Evolutionary conservation across 2,888 invertebrate species (phyloP).

Genomic region (Altica lythri): DNA sequence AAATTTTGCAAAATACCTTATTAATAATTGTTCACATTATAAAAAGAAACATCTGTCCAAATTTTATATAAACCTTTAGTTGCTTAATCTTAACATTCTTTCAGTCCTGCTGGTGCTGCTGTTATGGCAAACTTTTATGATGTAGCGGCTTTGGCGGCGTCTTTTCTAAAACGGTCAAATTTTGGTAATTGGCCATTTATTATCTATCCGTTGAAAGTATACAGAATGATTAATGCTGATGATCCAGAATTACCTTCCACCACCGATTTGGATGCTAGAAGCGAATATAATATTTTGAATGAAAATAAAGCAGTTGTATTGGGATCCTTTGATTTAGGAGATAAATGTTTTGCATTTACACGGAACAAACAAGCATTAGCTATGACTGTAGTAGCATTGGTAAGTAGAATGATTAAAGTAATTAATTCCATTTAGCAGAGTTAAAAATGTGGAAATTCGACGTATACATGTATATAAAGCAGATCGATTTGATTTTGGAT

Average conservation of each 20-base stretch:
- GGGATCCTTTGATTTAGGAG: conserved; percentile 64
- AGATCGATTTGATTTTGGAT: too few species aligned
- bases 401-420: conserved; percentile 27
- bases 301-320: conserved; percentile 64
- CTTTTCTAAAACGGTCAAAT: conserved; percentile 56
- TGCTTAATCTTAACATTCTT: too few species aligned
- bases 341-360: conserved; percentile 63
- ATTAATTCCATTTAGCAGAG: neutral
- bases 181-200: conserved; percentile 45
- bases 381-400: conserved; percentile 64
- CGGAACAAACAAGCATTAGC: conserved; percentile 66
- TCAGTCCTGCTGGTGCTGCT: conserved; percentile 59
- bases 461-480: too few species aligned
- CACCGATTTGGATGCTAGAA: conserved; percentile 60
- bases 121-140: conserved; percentile 64
- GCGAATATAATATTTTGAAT: conserved; percentile 62
- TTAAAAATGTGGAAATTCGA: too few species aligned
- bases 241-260: conserved; percentile 59
- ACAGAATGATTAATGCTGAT: conserved; percentile 56
- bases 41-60: too few species aligned
- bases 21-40: too few species aligned
- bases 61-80: too few species aligned
- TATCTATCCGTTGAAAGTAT: conserved; percentile 44
- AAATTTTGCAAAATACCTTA: too few species aligned
- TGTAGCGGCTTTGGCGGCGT: conserved; percentile 59